A percentile compares a stretch with the other conserved stretches of the same genome.
Evolutionary conservation across 2,797 vertebrate genomes (phyloP).

Genomic region (Fundulus diaphanus): DNA sequence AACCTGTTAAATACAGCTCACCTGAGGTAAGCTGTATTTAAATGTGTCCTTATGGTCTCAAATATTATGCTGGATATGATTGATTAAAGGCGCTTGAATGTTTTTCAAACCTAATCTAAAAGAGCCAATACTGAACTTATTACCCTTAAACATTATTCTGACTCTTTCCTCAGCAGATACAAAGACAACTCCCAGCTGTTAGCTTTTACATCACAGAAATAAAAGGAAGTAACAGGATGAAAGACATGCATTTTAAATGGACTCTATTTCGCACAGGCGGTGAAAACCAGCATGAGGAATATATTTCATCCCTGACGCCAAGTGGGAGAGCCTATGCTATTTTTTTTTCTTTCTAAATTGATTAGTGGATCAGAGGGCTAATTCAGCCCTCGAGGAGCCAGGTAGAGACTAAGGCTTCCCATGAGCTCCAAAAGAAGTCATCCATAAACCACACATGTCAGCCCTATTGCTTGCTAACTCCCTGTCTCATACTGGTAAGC

Average conservation of each 20-base stretch:
- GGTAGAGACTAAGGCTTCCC: constrained; percentile 67
- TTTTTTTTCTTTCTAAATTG: constrained; percentile 74
- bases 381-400: constrained; percentile 73
- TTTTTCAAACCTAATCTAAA: constrained; percentile 53
- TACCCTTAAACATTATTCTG: constrained; percentile 37
- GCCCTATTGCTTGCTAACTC: constrained; percentile 60
- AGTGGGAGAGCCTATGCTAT: constrained; percentile 63
- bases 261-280: constrained; percentile 48
- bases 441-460: constrained; percentile 73
- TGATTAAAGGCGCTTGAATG: constrained; percentile 55
- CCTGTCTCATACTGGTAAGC: constrained; percentile 48
- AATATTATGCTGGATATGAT: constrained; percentile 63
- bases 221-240: constrained; percentile 29
- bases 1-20: constrained; percentile 53
- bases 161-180: constrained; percentile 27
- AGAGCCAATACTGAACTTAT: constrained; percentile 42
- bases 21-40: constrained; percentile 56
- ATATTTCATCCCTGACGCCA: constrained; percentile 61
- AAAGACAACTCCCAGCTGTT: constrained; percentile 9
- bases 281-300: constrained; percentile 59
- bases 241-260: constrained; percentile 39
- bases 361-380: constrained; percentile 80
- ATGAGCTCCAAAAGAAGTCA: constrained; percentile 67
- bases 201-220: constrained; percentile 44
- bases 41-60: constrained; percentile 73